Evolutionary conservation across 2,797 vertebrate genomes (phyloP), one percentile per base, ranked within the genome.

Genomic region (Melanotaenia nigrans): DNA sequence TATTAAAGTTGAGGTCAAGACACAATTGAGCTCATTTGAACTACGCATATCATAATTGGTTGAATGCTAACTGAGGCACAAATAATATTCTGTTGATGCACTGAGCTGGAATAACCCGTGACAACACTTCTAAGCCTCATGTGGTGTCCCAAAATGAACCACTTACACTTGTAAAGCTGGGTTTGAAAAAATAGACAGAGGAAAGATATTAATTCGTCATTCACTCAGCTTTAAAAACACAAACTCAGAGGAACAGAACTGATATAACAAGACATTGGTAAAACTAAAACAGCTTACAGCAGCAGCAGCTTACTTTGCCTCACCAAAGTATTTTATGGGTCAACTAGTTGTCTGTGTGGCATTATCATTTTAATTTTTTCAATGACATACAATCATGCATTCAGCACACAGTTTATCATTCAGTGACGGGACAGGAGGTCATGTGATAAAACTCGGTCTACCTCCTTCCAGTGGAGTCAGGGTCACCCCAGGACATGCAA

Each of bases 391-490:
- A 65, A 54, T 7, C 36, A 60, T 49, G 16, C 33, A 51, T 47
- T n/a, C 57, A 38, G 0, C 25, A 62, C 58, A 61, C 59, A 47
- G 45, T 69, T 71, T 32, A 42, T 49, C 47, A 22, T 49, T 49
- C 47, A 16, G 14, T 42, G 40, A 78, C 10, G 49, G 58, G 24
- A 65, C 35, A 36, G 38, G 22, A 38, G 56, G 61, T 42, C 58
- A 77, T 79, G 61, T 58, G 57, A 78, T 85, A 35, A 85, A 84
- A 79, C 60, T 68, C 71, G 49, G 61, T 77, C 63, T 35, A 32
- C 53, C 53, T 58, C 36, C 25, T 57, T 59, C 28, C 65, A 58
- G 54, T 22, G 13, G 22, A 18, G 59, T 63, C 60, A 7, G 68
- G 79, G 74, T 85, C 63, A 65, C 18, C 60, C 30, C 35, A 69